phyloP scores from a whole-genome alignment of 2,797 vertebrate species.

The Hybognathus amarus region DNA sequence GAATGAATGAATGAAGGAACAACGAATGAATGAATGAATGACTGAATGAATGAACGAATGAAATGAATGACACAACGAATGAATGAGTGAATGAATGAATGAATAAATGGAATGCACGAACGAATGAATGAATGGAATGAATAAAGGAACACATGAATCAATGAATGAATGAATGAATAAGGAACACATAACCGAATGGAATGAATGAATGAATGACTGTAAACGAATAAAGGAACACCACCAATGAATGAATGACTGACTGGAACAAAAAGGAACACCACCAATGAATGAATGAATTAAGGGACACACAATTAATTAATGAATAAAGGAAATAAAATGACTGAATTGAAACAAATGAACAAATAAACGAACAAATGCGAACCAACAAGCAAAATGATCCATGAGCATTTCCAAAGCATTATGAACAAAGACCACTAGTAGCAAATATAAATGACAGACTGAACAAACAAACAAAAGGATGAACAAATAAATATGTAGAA shows the following conservation, averaged over 20 bases:
- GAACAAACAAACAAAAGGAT: not conserved
- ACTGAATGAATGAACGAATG: fast-evolving
- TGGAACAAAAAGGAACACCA: too few species aligned
- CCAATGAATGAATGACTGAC: too few species aligned
- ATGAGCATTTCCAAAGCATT: not conserved
- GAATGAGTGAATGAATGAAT: too few species aligned
- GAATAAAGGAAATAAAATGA: not conserved
- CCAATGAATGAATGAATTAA: too few species aligned
- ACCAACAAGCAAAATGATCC: not conserved
- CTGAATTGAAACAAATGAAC: not conserved
- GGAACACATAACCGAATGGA: too few species aligned
- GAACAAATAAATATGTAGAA: not conserved
- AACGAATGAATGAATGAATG: not conserved
- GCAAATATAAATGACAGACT: not conserved
- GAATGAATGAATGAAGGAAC: too few species aligned
- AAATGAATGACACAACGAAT: too few species aligned
- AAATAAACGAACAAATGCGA: not conserved
- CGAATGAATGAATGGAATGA: too few species aligned
- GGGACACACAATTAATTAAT: too few species aligned
- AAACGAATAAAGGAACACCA: too few species aligned
- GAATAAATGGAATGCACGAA: too few species aligned
- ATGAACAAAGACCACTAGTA: not conserved
- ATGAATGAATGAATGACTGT: not conserved
- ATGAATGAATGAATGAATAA: not conserved
- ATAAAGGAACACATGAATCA: too few species aligned